Evolutionary conservation across 2,888 invertebrate species (phyloP), one percentile per base, ranked within the genome.

Genomic region (Pristionchus japonicus): DNA sequence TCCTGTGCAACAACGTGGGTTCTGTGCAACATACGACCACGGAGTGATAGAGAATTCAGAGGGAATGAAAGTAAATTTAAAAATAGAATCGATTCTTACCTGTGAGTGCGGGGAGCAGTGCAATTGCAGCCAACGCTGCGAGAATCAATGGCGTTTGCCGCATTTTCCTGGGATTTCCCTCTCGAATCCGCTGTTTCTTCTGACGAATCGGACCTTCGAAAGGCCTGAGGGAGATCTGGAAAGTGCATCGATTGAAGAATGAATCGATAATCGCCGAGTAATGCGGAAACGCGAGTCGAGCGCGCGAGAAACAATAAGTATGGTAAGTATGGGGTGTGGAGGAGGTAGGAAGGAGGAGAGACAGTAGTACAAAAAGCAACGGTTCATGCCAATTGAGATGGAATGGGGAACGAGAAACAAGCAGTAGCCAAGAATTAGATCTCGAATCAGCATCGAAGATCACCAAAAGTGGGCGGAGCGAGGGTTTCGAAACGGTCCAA

Each of bases 161-260:
- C 77, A 77, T 77, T 11, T n/a, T 77, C 13, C 40, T 43, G n/a
- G 43, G 43, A 13, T 77, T n/a, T 77, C 9, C 2, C 1, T 11
- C 27, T 27, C 23, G 20, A 57, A 34, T 49, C 23, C 23, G 37
- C 83, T 83, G 52, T 31, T 83, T 47, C 27, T 40, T 52, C 23
- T 23, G 83, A 57, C 11, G 83, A 83, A 83, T 52, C 47, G 52
- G 77, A 74, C 77, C 77, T 83, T 83, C 57, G 83, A 57, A 27
- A 57, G 83, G 57, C 34, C 57, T 17, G 37, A 31, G 17, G 49
- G 2, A 11, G 57, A 57, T 57, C 57, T 83, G 83, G 52, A 83
- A 83, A 20, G 17, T 6, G 27, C 4, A 74, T 43, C 34, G 37
- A 64, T 64, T 64, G 64, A 11, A 15, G 31, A 37, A 23, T 23